Conservation (phyloP, 2,888 invertebrate species). For the Polydrusus tereticollis region DNA sequence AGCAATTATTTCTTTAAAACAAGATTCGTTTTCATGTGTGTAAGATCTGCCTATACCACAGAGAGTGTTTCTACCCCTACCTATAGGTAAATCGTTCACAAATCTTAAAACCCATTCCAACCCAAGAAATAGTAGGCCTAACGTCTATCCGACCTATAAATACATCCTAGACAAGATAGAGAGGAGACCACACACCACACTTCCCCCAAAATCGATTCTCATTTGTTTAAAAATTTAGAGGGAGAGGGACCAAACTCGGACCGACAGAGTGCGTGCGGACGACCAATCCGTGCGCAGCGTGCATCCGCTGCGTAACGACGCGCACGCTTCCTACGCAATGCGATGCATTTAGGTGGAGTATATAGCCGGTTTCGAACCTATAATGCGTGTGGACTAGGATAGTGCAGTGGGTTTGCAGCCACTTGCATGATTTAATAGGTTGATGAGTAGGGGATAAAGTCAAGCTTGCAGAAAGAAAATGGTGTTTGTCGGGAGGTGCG, state of each 20-base stretch:
- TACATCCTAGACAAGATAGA: slow-evolving; percentile 6
- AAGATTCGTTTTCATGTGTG: too few species aligned
- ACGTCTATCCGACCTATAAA: not conserved
- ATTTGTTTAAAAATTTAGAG: not conserved
- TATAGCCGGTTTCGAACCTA: slow-evolving; percentile 16
- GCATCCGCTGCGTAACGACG: slow-evolving; percentile 27
- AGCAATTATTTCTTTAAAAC: too few species aligned
- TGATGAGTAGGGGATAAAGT: not conserved
- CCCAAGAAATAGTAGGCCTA: not conserved
- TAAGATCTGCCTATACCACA: too few species aligned
- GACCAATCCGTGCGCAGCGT: slow-evolving; percentile 35
- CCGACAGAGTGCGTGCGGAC: not conserved
- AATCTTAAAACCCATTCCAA: too few species aligned
- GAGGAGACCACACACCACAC: not conserved
- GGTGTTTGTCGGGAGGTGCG: not conserved
- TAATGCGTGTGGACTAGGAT: not conserved
- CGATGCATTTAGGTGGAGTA: not conserved
- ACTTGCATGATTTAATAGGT: not conserved
- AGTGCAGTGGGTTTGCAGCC: not conserved
- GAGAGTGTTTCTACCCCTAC: too few species aligned
- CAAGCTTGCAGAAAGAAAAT: not conserved
- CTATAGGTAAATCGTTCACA: too few species aligned
- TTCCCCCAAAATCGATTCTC: not conserved
- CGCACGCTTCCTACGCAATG: slow-evolving; percentile 28
- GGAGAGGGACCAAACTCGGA: not conserved